phyloP scores from a whole-genome alignment of 2,797 vertebrate species.

The Adelosebastes latens region DNA sequence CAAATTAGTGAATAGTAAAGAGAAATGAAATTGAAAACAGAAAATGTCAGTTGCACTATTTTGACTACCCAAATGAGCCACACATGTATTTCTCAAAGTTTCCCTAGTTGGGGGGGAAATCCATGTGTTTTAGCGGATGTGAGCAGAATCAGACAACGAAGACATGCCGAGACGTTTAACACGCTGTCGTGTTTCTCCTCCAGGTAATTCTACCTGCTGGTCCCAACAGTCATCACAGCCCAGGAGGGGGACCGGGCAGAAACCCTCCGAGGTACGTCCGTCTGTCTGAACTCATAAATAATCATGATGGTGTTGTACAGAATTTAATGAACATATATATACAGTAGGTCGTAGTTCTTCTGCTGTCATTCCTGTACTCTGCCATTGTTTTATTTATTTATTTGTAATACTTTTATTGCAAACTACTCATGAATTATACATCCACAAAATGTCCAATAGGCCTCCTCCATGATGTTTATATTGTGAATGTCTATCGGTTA shows the following conservation, averaged over 20 bases:
- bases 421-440: no score
- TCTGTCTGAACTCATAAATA: fast-evolving
- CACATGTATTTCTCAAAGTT: not conserved
- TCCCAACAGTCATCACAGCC: conserved; percentile 93
- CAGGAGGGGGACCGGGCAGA: conserved; percentile 88
- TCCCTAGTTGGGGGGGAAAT: not conserved
- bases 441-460: no score
- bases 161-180: not conserved
- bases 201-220: conserved; percentile 94
- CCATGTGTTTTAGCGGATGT: not conserved
- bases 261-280: conserved; percentile 92
- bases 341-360: not conserved
- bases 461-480: no score
- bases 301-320: fast-evolving
- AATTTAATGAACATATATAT: fast-evolving
- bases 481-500: no score
- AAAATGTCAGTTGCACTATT: conserved; percentile 4
- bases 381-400: not conserved
- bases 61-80: conserved; percentile 15
- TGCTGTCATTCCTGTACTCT: not conserved
- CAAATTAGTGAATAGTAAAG: not conserved
- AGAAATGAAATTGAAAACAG: conserved; percentile 26
- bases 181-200: not conserved
- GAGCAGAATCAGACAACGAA: not conserved
- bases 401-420: no score